Evolutionary conservation across 2,888 invertebrate genomes (phyloP).

Genomic region (Toxonevra muliebris): DNA sequence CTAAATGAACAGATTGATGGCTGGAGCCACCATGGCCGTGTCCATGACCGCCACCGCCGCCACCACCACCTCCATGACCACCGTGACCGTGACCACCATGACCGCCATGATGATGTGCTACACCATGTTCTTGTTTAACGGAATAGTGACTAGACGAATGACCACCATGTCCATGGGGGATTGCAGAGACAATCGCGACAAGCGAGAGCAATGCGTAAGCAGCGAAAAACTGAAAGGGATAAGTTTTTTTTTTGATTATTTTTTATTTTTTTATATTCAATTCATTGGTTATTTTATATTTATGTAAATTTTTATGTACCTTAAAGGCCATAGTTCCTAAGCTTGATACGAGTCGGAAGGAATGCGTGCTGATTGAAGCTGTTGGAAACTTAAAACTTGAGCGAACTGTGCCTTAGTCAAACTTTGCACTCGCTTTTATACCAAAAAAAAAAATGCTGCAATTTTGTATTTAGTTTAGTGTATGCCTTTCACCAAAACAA

Average conservation of each 20-base stretch:
- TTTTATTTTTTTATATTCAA: too few relatives aligned
- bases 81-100: slow-evolving; percentile 1
- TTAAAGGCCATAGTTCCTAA: slow-evolving; percentile 50
- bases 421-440: slow-evolving; percentile 29
- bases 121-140: slow-evolving; percentile 26
- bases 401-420: slow-evolving; percentile 26
- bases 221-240: slow-evolving; percentile 42
- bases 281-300: neutral
- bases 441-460: neutral
- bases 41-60: neutral
- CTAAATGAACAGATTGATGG: slow-evolving; percentile 52
- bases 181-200: slow-evolving; percentile 32
- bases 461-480: neutral
- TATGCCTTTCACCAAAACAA: slow-evolving; percentile 2
- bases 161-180: slow-evolving; percentile 28
- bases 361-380: slow-evolving; percentile 14
- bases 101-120: neutral
- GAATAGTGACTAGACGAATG: slow-evolving; percentile 50
- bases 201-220: slow-evolving; percentile 41
- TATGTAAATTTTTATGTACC: slow-evolving; percentile 38
- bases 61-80: slow-evolving; percentile 27
- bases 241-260: too few relatives aligned
- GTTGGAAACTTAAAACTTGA: slow-evolving; percentile 14
- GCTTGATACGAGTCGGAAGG: slow-evolving; percentile 43
- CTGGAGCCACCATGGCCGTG: slow-evolving; percentile 44